Evolutionary conservation across 1,140 invertebrate species (phyloP).

Genomic region (Drosophila micromelanica): DNA sequence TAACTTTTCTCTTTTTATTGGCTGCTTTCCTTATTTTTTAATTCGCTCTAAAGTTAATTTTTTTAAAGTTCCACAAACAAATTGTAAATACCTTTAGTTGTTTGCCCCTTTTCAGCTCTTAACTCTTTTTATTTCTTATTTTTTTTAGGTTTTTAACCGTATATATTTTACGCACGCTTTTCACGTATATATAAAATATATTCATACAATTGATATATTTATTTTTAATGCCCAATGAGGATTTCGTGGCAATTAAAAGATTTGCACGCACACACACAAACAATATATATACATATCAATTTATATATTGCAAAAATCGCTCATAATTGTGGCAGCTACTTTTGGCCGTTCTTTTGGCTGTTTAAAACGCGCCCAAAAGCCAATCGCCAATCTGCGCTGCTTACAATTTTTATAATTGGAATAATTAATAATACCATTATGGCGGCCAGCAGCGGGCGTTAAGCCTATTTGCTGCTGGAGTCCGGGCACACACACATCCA

Average conservation of each 20-base stretch:
- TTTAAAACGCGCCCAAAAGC: constrained; percentile 65
- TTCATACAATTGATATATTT: constrained; percentile 64
- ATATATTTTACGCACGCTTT: constrained; percentile 7
- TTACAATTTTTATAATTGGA: constrained; percentile 84
- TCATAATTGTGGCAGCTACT: constrained; percentile 69
- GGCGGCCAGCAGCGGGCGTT: constrained; percentile 61
- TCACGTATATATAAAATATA: too few relatives aligned
- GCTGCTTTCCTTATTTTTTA: too few relatives aligned
- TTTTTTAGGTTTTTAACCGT: constrained; percentile 14
- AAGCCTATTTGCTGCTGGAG: constrained; percentile 72
- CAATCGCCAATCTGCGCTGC: constrained; percentile 70
- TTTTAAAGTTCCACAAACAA: neutral
- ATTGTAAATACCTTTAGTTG: too few relatives aligned
- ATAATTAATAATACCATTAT: constrained; percentile 84
- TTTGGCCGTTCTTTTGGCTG: constrained; percentile 35
- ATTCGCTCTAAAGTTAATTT: neutral
- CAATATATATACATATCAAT: constrained; percentile 10
- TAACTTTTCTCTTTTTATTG: too few relatives aligned
- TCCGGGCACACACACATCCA: neutral
- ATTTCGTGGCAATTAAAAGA: constrained; percentile 82
- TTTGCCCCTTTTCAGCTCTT: neutral
- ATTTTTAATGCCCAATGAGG: constrained; percentile 80
- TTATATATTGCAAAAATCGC: constrained; percentile 49
- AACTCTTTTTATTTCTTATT: constrained; percentile 17
- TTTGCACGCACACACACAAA: constrained; percentile 57